Evolutionary conservation across 1,140 invertebrate genomes (phyloP).

Genomic region (Scaptomyza pallida): DNA sequence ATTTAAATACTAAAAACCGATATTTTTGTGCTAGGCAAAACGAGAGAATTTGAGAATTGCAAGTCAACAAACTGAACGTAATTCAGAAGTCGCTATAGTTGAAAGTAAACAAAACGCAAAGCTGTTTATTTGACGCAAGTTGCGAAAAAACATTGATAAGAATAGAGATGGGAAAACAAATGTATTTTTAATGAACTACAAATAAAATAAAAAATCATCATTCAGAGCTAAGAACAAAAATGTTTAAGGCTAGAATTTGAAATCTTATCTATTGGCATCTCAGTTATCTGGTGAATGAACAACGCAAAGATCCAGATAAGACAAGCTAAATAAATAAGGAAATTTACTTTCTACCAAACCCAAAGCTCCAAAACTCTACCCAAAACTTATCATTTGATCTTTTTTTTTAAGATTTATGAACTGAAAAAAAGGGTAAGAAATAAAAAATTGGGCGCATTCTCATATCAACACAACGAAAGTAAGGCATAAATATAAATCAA

Average conservation of each 20-base stretch:
- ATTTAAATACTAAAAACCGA: constrained; percentile 7
- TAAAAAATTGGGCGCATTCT: constrained; percentile 14
- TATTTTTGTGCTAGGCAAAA: neutral
- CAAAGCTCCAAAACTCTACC: neutral
- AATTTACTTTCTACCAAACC: no score
- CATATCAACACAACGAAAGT: constrained; percentile 57
- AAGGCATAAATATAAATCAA: constrained; percentile 26
- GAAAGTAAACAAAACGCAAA: neutral
- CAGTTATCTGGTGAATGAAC: neutral
- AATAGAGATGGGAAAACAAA: neutral
- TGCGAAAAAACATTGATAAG: neutral
- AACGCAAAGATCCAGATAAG: no score
- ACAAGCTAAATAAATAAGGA: no score
- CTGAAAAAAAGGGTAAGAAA: constrained; percentile 4
- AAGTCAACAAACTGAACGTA: constrained; percentile 18
- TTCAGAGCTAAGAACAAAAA: no score
- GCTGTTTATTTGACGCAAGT: neutral
- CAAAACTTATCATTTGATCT: no score
- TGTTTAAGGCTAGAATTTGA: neutral
- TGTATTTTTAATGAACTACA: neutral
- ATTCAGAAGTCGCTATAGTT: neutral
- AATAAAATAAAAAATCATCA: no score
- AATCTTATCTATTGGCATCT: neutral
- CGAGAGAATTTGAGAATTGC: neutral
- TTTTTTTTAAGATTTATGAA: neutral